Conservation (phyloP, 2,113 vertebrate species). For the Ondatra zibethicus region DNA sequence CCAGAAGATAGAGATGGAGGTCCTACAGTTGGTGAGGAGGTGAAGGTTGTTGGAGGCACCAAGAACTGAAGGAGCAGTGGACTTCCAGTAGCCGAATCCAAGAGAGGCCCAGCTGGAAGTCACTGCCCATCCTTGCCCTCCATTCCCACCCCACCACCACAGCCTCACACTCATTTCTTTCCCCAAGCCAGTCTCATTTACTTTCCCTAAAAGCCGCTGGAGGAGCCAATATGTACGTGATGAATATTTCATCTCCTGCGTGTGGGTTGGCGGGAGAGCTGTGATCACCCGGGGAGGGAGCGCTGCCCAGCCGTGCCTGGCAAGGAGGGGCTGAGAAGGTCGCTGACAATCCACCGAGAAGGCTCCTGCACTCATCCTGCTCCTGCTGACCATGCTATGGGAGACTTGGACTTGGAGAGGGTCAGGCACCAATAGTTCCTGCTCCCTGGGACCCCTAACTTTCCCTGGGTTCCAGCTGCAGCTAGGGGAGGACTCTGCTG, state of each 20-base stretch:
- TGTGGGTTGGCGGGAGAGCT: conserved; percentile 80
- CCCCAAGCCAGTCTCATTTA: conserved; percentile 87
- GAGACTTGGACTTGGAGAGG: not conserved
- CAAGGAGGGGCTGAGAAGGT: conserved; percentile 15
- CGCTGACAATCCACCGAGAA: not conserved
- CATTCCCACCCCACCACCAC: not conserved
- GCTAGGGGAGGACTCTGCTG: not conserved
- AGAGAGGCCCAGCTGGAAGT: not conserved
- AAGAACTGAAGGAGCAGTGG: not conserved
- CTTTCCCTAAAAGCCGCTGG: conserved; percentile 86
- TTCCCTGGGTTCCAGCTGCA: not conserved
- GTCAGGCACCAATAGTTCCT: not conserved
- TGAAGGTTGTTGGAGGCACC: not conserved
- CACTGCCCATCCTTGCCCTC: not conserved
- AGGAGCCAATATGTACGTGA: conserved; percentile 87
- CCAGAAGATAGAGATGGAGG: not conserved
- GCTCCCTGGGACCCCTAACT: not conserved
- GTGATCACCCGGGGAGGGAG: conserved; percentile 70
- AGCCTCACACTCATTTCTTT: conserved; percentile 82
- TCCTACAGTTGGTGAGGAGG: not conserved
- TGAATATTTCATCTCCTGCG: conserved; percentile 89
- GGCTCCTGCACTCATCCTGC: not conserved
- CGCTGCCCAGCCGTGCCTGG: not conserved
- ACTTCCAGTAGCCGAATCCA: not conserved
- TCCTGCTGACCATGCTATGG: not conserved